Evolutionary conservation across 2,797 vertebrate genomes (phyloP).

Genomic region (Pagetopsis macropterus): DNA sequence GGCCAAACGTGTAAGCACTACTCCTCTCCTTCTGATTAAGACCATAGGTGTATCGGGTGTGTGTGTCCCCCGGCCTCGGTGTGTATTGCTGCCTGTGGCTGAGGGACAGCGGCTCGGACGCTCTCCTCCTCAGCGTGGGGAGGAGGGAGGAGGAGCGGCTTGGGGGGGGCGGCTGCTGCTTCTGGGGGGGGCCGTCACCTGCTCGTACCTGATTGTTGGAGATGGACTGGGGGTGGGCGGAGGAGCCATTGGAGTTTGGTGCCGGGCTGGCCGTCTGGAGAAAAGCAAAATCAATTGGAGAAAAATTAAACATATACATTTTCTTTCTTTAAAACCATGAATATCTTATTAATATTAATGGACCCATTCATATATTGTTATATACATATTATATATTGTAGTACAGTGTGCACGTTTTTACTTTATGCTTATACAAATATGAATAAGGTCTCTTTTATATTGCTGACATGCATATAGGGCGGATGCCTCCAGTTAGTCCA

Average conservation of each 20-base stretch:
- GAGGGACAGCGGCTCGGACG: slow-evolving; percentile 59
- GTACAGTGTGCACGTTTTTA: no score
- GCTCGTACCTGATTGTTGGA: slow-evolving; percentile 77
- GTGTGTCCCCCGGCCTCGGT: slow-evolving; percentile 34
- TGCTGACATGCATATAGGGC: slow-evolving; percentile 19
- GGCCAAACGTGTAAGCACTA: slow-evolving; percentile 41
- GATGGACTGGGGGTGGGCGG: not conserved
- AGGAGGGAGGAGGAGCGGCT: slow-evolving; percentile 58
- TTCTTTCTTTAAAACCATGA: no score
- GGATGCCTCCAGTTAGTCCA: slow-evolving; percentile 10
- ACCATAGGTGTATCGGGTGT: slow-evolving; percentile 54
- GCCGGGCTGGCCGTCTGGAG: slow-evolving; percentile 25
- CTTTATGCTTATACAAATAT: no score
- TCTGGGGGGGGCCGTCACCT: slow-evolving; percentile 27
- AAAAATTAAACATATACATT: not conserved
- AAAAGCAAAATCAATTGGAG: no score
- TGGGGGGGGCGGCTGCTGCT: slow-evolving; percentile 33
- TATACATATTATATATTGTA: no score
- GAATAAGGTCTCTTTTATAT: not conserved
- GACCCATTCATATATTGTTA: no score
- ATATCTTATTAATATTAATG: no score
- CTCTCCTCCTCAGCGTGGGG: slow-evolving; percentile 59
- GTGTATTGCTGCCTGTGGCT: slow-evolving; percentile 40
- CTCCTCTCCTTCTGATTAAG: slow-evolving; percentile 15
- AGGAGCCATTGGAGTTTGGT: not conserved